These are phyloP conservation scores for Buphagus erythrorhynchus DNA, from an alignment of 2,797 vertebrate genomes.

Conservation along the genomic window DNA sequence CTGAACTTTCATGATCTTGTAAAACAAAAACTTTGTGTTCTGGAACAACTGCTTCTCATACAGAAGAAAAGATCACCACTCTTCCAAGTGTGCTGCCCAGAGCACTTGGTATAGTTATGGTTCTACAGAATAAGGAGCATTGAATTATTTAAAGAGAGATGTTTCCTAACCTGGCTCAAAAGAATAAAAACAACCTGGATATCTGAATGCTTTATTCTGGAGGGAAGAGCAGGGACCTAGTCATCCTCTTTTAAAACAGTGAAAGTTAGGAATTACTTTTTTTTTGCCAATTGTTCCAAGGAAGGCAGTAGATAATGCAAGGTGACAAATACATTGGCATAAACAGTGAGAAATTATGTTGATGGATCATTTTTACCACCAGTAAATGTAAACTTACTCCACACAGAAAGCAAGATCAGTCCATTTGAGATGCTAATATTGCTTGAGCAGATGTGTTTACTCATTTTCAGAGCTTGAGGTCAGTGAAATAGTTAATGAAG, in stretches of 20 bases:
- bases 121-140: not conserved
- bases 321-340: not conserved
- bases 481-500: not conserved
- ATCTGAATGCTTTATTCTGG: not conserved
- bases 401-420: not conserved
- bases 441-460: rapidly evolving
- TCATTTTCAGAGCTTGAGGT: not conserved
- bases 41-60: not conserved
- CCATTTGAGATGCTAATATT: not conserved
- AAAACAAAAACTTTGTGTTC: not conserved
- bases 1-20: not conserved
- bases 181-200: not conserved
- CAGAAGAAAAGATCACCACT: not conserved
- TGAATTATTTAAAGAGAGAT: not conserved
- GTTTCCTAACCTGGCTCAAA: not conserved
- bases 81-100: not conserved
- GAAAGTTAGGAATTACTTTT: not conserved
- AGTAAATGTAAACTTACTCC: not conserved
- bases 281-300: not conserved
- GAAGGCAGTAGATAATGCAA: not conserved
- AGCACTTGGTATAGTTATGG: not conserved
- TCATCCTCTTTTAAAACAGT: not conserved
- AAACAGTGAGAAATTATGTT: not conserved
- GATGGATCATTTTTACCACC: not conserved
- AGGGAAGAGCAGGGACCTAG: not conserved